Percentiles rank a stretch among this genome's conserved stretches.
phyloP scores from a whole-genome alignment of 2,113 vertebrate species.

The Chionis minor region DNA sequence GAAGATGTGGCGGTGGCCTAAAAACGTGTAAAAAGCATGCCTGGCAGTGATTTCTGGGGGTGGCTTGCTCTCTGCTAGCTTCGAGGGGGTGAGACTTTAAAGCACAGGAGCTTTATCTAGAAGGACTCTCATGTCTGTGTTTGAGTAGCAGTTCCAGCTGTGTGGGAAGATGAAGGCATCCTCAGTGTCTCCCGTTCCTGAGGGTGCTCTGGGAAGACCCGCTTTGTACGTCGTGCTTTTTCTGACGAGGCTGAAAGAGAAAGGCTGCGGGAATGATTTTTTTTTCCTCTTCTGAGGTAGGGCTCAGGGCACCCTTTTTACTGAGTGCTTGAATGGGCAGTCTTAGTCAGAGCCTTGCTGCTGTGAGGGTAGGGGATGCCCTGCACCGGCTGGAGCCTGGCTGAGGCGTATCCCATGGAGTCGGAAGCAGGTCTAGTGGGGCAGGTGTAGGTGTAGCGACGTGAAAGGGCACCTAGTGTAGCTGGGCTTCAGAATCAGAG shows the following conservation, averaged over 20 bases:
- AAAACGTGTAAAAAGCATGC: not conserved
- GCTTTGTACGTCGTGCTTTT: not conserved
- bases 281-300: not conserved
- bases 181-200: fast-evolving
- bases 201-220: not conserved
- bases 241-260: fast-evolving
- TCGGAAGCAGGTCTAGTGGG: not conserved
- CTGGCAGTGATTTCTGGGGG: not conserved
- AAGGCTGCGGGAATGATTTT: not conserved
- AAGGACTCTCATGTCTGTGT: not conserved
- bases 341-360: not conserved
- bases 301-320: not conserved
- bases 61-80: not conserved
- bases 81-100: not conserved
- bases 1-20: not conserved
- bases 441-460: not conserved
- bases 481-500: not conserved
- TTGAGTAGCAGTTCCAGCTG: not conserved
- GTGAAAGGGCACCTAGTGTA: not conserved
- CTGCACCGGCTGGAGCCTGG: not conserved
- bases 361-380: not conserved
- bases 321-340: fast-evolving
- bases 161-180: not conserved
- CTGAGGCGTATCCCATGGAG: not conserved
- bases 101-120: not conserved